Conservation (phyloP, 2,797 vertebrate genomes). For the Argentina silus region DNA sequence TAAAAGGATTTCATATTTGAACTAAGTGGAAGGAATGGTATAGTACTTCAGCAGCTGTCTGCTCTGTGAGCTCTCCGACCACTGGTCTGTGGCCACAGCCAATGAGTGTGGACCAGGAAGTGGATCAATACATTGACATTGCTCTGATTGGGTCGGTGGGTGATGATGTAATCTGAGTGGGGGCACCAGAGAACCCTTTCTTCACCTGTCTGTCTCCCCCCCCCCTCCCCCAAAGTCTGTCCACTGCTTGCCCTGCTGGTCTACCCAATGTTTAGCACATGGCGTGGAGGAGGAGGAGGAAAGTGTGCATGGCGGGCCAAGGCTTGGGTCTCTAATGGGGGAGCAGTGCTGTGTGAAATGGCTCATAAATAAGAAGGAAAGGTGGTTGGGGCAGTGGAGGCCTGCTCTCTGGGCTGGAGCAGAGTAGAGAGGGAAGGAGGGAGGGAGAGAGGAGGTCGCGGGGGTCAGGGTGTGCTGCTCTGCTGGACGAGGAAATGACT, state of each 20-base stretch:
- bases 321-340: slow-evolving; percentile 72
- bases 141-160: slow-evolving; percentile 39
- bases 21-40: slow-evolving; percentile 24
- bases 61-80: neutral
- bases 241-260: slow-evolving; percentile 31
- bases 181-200: neutral
- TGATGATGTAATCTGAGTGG: slow-evolving; percentile 6
- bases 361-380: slow-evolving; percentile 76
- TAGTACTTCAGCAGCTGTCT: slow-evolving; percentile 21
- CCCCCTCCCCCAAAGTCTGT: slow-evolving; percentile 5
- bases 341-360: slow-evolving; percentile 78
- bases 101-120: slow-evolving; percentile 30
- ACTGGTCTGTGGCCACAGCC: slow-evolving; percentile 1
- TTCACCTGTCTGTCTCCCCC: neutral
- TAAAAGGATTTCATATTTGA: slow-evolving; percentile 22
- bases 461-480: slow-evolving; percentile 77
- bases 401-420: slow-evolving; percentile 56
- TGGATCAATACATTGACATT: slow-evolving; percentile 36
- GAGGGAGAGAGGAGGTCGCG: slow-evolving; percentile 56
- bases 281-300: neutral
- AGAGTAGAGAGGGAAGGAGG: slow-evolving; percentile 49
- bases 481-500: slow-evolving; percentile 81
- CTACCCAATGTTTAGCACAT: slow-evolving; percentile 57
- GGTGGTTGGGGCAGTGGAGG: slow-evolving; percentile 52
- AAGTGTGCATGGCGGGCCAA: slow-evolving; percentile 32